phyloP scores from a whole-genome alignment of 2,888 invertebrate genomes.

The Drosophila vallismaia region DNA sequence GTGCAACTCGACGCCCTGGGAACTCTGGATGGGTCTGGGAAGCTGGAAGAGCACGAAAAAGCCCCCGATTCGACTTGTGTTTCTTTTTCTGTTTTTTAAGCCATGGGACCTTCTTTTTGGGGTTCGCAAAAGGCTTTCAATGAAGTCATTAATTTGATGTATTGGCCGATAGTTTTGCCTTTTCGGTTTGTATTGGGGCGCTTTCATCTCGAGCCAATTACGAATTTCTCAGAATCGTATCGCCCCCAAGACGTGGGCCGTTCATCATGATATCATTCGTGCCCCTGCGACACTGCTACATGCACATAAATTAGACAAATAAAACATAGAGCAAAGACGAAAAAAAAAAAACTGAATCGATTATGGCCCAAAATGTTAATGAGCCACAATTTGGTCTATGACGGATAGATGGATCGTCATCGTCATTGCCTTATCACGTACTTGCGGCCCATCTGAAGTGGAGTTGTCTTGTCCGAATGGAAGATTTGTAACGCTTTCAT shows the following conservation, averaged over 20 bases:
- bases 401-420: constrained; percentile 14
- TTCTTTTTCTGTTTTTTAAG: background rate
- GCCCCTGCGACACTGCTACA: constrained; percentile 26
- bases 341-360: constrained; percentile 30
- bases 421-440: constrained; percentile 40
- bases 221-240: constrained; percentile 68
- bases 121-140: constrained; percentile 68
- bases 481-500: constrained; percentile 71
- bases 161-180: constrained; percentile 60
- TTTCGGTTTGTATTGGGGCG: constrained; percentile 35
- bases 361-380: constrained; percentile 49
- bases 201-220: constrained; percentile 72
- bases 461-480: constrained; percentile 22
- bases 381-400: constrained; percentile 37
- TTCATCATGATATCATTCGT: constrained; percentile 58
- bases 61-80: constrained; percentile 5
- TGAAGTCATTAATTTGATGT: constrained; percentile 81
- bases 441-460: constrained; percentile 28
- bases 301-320: constrained; percentile 48
- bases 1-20: constrained; percentile 72
- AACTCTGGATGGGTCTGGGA: constrained; percentile 40
- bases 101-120: constrained; percentile 4
- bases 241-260: constrained; percentile 32
- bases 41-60: constrained; percentile 25
- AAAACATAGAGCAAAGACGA: constrained; percentile 6